phyloP scores from a whole-genome alignment of 2,113 vertebrate genomes.

The Dolichotis patagonum region DNA sequence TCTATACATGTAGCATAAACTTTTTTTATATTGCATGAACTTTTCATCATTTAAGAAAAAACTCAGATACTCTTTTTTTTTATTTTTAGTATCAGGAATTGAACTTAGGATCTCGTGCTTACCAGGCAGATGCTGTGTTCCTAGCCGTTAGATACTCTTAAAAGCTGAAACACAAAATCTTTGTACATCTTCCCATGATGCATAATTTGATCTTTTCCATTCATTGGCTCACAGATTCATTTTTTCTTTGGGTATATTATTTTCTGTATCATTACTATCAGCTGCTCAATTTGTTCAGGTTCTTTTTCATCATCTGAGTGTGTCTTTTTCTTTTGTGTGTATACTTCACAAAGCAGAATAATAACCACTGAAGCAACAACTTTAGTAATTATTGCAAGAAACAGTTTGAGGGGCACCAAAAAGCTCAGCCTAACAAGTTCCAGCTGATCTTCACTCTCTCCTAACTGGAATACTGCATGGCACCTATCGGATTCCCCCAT shows the following conservation, averaged over 20 bases:
- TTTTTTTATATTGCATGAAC: background rate
- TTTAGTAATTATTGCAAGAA: conserved; percentile 85
- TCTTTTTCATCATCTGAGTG: conserved; percentile 78
- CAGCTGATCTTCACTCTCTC: conserved; percentile 70
- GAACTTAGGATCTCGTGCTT: too few species aligned
- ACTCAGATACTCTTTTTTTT: background rate
- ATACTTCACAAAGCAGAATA: conserved; percentile 89
- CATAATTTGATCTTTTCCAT: background rate
- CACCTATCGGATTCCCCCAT: conserved; percentile 89
- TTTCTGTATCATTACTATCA: conserved; percentile 79
- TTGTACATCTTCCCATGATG: conserved; percentile 26
- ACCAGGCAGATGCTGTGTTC: too few species aligned
- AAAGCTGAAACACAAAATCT: conserved; percentile 54
- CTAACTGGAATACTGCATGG: conserved; percentile 86
- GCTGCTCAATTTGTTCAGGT: conserved; percentile 86
- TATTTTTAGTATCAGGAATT: too few species aligned
- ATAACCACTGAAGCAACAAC: conserved; percentile 86
- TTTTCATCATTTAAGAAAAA: conserved; percentile 63
- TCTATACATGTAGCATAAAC: background rate
- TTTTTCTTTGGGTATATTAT: conserved; percentile 76
- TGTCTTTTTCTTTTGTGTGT: conserved; percentile 81
- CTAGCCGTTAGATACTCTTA: background rate
- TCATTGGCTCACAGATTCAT: background rate
- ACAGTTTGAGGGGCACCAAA: conserved; percentile 92
- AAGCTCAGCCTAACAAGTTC: conserved; percentile 89